Conservation (phyloP, 2,888 invertebrate genomes). For the Tortricodes alternella region DNA sequence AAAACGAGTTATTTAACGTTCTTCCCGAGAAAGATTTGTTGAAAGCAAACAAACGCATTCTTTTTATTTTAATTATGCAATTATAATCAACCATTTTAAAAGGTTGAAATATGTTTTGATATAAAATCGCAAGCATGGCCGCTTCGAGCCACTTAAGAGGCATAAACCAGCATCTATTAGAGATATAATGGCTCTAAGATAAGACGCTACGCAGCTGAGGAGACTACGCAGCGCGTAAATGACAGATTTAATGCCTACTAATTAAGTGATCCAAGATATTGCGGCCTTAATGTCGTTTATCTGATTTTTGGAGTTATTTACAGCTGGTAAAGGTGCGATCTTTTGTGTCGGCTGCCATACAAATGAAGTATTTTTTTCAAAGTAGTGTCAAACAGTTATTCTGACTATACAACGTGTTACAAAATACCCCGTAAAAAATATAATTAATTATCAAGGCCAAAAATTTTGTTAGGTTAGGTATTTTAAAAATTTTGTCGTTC, state of each 20-base stretch:
- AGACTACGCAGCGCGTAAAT: conserved; percentile 67
- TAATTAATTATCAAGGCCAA: too few relatives aligned
- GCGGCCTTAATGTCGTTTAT: conserved; percentile 30
- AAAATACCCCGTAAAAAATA: too few relatives aligned
- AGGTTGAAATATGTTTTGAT: too few relatives aligned
- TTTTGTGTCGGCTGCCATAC: conserved; percentile 11
- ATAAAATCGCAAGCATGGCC: neutral
- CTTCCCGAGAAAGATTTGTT: too few relatives aligned
- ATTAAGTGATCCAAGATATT: conserved; percentile 71
- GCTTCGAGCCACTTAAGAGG: conserved; percentile 24
- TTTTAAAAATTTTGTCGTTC: too few relatives aligned
- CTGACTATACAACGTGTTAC: too few relatives aligned
- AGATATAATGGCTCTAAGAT: conserved; percentile 71
- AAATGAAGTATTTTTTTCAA: neutral
- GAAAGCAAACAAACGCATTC: too few relatives aligned
- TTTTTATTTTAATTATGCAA: too few relatives aligned
- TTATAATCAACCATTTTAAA: too few relatives aligned
- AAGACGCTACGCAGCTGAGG: conserved; percentile 64
- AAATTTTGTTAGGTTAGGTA: too few relatives aligned
- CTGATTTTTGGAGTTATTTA: conserved; percentile 32
- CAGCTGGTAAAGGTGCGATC: conserved; percentile 10
- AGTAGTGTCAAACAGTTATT: too few relatives aligned
- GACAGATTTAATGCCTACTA: conserved; percentile 76
- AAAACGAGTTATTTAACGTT: too few relatives aligned
- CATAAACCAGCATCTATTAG: conserved; percentile 71